Conservation (phyloP, 2,888 invertebrate genomes). For the Hyposoter dolosus region DNA sequence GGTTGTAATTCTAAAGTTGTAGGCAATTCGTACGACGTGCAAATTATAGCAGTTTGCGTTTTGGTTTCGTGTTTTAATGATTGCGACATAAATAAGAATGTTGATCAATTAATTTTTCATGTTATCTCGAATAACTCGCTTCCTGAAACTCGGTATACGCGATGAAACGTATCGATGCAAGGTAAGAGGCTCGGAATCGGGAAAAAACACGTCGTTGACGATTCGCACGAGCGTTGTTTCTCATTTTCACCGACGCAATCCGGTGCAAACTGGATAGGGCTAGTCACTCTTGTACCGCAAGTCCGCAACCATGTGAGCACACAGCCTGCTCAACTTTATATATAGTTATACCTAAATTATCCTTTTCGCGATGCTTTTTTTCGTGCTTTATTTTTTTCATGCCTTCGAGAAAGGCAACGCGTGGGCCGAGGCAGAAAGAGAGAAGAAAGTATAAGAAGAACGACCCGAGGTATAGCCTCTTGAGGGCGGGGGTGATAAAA, state of each 20-base stretch:
- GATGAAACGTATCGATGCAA: slow-evolving; percentile 1
- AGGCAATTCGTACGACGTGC: background rate
- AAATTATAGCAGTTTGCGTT: background rate
- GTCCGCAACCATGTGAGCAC: slow-evolving; percentile 56
- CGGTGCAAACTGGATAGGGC: slow-evolving; percentile 82
- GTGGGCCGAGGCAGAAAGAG: slow-evolving; percentile 3
- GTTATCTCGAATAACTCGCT: background rate
- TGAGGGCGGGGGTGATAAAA: slow-evolving; percentile 20
- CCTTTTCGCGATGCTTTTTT: slow-evolving; percentile 21
- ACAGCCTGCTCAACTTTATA: background rate
- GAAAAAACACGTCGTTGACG: slow-evolving; percentile 50
- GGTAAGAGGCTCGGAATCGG: slow-evolving; percentile 6
- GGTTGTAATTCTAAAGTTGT: background rate
- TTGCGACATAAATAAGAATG: background rate
- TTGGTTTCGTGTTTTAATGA: background rate
- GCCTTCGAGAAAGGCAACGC: slow-evolving; percentile 2
- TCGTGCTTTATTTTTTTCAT: background rate
- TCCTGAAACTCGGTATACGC: background rate
- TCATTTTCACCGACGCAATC: slow-evolving; percentile 80
- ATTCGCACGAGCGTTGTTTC: slow-evolving; percentile 54
- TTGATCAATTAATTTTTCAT: background rate
- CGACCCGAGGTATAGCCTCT: slow-evolving; percentile 22
- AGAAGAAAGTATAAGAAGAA: slow-evolving; percentile 19
- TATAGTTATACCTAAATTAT: slow-evolving; percentile 44
- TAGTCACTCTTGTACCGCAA: slow-evolving; percentile 58